phyloP scores from a whole-genome alignment of 2,113 vertebrate genomes.

The Neogale vison region DNA sequence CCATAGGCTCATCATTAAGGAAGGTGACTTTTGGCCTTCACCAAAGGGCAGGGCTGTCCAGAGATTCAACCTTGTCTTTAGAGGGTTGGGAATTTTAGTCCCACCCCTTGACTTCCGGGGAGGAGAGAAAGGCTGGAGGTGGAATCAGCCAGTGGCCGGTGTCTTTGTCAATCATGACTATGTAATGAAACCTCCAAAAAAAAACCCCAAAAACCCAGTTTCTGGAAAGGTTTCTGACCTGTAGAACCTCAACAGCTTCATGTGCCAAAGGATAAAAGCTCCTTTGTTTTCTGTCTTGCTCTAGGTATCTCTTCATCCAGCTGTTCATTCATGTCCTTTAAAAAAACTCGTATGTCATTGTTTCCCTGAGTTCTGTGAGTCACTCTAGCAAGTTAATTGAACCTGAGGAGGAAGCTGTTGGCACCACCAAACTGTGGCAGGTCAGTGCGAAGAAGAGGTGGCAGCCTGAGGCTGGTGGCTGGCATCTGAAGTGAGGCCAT shows the following conservation, averaged over 20 bases:
- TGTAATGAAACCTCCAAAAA: neutral
- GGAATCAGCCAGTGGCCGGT: neutral
- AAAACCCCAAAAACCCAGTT: neutral
- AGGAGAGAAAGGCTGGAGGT: neutral
- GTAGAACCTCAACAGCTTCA: neutral
- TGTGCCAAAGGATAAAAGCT: neutral
- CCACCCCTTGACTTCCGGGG: neutral
- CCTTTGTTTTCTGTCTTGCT: neutral
- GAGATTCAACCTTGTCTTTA: neutral
- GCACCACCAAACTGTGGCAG: neutral
- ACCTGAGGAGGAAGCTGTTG: neutral
- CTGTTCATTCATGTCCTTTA: neutral
- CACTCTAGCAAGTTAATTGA: neutral
- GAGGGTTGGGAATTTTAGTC: neutral
- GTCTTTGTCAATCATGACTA: neutral
- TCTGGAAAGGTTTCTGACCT: neutral
- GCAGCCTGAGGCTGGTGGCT: neutral
- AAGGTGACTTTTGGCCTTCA: neutral
- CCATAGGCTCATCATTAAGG: no score
- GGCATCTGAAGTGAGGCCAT: neutral
- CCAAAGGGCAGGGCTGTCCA: neutral
- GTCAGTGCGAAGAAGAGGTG: neutral
- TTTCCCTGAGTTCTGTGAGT: neutral
- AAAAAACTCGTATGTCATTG: no score
- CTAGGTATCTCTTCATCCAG: neutral